phyloP scores from a whole-genome alignment of 1,140 invertebrate species.

The Panagrolaimus sp. region DNA sequence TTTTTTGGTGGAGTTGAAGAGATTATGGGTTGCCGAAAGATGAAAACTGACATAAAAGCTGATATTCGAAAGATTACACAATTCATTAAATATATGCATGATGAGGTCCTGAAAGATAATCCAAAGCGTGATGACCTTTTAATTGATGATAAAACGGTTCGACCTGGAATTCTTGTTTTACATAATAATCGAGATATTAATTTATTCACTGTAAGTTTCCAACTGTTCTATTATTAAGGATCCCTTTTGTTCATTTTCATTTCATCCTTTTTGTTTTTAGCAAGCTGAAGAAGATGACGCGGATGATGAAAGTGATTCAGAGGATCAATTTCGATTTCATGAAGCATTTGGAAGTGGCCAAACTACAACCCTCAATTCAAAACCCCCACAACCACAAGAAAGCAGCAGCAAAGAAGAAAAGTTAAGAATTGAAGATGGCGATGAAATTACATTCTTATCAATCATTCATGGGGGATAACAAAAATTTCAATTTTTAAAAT shows the following conservation, averaged over 20 bases:
- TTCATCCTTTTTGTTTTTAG: neutral
- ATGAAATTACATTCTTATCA: constrained; percentile 6
- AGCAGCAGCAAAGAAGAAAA: neutral
- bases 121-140: neutral
- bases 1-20: constrained; percentile 12
- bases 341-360: too few species aligned
- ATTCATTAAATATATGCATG: neutral
- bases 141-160: neutral
- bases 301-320: neutral
- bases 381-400: neutral
- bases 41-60: neutral
- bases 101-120: constrained; percentile 6
- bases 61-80: constrained; percentile 1
- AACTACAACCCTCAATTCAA: neutral
- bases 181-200: constrained; percentile 15
- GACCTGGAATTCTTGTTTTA: neutral
- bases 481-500: too few species aligned
- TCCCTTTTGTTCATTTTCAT: neutral
- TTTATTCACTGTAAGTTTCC: constrained; percentile 11
- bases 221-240: neutral
- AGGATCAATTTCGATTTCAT: too few species aligned
- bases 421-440: constrained; percentile 7
- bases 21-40: neutral
- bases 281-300: neutral
- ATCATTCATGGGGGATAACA: constrained; percentile 3